Evolutionary conservation across 2,888 invertebrate species (phyloP).

Genomic region (Ernsta delagoae): DNA sequence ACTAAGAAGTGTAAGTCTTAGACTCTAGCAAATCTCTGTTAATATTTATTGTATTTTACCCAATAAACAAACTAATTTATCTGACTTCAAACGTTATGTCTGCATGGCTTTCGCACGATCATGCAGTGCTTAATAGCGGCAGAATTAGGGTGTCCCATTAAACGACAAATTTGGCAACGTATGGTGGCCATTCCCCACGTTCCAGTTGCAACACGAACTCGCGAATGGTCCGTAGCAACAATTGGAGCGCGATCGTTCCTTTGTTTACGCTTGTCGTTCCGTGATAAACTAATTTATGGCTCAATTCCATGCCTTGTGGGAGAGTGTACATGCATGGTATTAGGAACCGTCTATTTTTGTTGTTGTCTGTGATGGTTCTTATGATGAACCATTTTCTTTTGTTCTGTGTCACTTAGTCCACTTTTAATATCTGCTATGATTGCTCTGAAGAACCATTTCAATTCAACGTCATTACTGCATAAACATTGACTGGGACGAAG

Average conservation of each 20-base stretch:
- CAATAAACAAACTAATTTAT: not conserved
- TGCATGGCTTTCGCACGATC: not conserved
- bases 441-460: no score
- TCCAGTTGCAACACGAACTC: constrained; percentile 38
- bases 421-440: no score
- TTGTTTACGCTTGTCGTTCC: constrained; percentile 45
- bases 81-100: not conserved
- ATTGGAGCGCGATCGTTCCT: constrained; percentile 42
- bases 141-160: constrained; percentile 26
- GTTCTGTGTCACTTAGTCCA: no score
- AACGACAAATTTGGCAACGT: constrained; percentile 26
- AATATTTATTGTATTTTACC: no score
- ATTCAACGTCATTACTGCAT: no score
- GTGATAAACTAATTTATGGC: constrained; percentile 47
- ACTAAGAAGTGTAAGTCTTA: no score
- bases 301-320: constrained; percentile 40
- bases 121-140: not conserved
- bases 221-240: constrained; percentile 41
- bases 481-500: no score
- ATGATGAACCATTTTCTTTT: no score
- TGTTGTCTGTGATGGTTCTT: not conserved
- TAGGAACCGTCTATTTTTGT: not conserved
- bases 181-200: constrained; percentile 13
- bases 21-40: no score
- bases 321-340: constrained; percentile 8